These are phyloP conservation scores for Rhizomys pruinosus DNA, from an alignment of 2,113 vertebrate species.

Conservation along the genomic window DNA sequence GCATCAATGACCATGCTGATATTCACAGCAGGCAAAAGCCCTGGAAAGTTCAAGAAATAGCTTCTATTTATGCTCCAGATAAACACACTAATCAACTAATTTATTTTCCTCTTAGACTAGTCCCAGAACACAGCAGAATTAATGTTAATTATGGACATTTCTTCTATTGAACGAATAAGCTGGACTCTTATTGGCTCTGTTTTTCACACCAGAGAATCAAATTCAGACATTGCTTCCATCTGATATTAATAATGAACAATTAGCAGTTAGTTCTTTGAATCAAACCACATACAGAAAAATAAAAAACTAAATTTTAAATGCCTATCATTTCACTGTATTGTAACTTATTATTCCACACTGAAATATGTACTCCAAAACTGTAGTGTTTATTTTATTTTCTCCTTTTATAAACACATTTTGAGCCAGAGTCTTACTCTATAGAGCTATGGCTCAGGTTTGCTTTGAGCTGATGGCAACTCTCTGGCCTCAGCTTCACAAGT, in stretches of 20 bases:
- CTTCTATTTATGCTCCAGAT: not conserved
- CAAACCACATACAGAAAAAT: not conserved
- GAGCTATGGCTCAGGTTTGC: too few species aligned
- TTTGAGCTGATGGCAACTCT: not conserved
- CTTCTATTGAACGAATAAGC: conserved; percentile 53
- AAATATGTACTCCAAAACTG: conserved; percentile 2
- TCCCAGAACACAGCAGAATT: not conserved
- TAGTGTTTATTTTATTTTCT: not conserved
- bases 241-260: conserved; percentile 24
- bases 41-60: conserved; percentile 34
- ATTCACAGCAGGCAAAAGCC: conserved; percentile 45
- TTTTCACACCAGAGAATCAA: conserved; percentile 38
- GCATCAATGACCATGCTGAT: not conserved
- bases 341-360: not conserved
- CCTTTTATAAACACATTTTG: not conserved
- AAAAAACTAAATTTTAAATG: conserved; percentile 18
- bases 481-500: not conserved
- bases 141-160: not conserved
- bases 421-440: too few species aligned
- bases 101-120: conserved; percentile 40
- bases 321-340: not conserved
- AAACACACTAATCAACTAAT: conserved; percentile 46
- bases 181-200: not conserved
- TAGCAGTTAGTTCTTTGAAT: not conserved
- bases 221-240: not conserved